Percentiles rank a stretch among this genome's conserved stretches.
These are phyloP conservation scores for Hedya salicella DNA, from an alignment of 2,888 invertebrate genomes.

Conservation along the genomic window DNA sequence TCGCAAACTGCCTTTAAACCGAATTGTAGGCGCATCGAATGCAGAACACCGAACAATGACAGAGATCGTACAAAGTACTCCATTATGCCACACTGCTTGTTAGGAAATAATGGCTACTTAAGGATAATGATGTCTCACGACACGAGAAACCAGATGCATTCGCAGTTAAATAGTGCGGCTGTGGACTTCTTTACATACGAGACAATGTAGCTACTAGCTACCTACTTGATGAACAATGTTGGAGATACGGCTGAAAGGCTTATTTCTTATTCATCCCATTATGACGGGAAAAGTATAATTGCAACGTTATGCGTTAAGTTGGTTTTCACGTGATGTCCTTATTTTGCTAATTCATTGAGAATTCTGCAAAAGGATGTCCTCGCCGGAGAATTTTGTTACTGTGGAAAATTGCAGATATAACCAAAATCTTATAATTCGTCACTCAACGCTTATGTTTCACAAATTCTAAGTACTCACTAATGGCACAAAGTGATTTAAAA, in stretches of 20 bases:
- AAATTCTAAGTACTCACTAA: not conserved
- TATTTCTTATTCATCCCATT: constrained; percentile 1
- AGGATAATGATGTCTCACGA: constrained; percentile 37
- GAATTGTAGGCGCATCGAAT: constrained; percentile 60
- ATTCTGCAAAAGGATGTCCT: too few species aligned
- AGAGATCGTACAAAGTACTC: constrained; percentile 44
- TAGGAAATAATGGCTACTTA: constrained; percentile 42
- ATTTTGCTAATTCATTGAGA: too few species aligned
- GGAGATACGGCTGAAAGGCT: constrained; percentile 12
- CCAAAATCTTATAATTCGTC: too few species aligned
- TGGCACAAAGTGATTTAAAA: constrained; percentile 10
- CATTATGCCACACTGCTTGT: constrained; percentile 39
- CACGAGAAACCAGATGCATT: constrained; percentile 39
- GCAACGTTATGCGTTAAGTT: not conserved
- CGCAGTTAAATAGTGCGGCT: constrained; percentile 33
- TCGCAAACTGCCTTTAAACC: constrained; percentile 63
- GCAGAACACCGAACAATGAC: constrained; percentile 60
- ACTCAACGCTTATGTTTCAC: too few species aligned
- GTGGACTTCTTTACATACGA: constrained; percentile 32
- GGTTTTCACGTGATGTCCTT: not conserved
- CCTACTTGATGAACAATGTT: constrained; percentile 27
- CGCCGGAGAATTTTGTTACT: too few species aligned
- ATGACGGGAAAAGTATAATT: not conserved
- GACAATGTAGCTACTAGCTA: constrained; percentile 38
- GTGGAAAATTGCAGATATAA: too few species aligned